These are phyloP conservation scores for Tipula confusa DNA, from an alignment of 2,888 invertebrate species.

Conservation along the genomic window DNA sequence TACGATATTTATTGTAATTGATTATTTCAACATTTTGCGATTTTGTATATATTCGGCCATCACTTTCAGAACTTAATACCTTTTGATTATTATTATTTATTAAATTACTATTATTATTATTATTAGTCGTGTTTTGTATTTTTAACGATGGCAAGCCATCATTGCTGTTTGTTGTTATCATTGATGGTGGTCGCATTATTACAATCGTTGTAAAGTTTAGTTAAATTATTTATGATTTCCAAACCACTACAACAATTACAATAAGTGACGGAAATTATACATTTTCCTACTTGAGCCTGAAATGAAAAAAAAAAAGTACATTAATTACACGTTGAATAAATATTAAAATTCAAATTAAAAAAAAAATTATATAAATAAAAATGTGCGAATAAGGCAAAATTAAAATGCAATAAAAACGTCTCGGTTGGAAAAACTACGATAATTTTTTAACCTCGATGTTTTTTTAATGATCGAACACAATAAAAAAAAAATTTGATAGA, in stretches of 20 bases:
- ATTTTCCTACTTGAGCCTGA: conserved; percentile 9
- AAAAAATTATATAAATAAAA: not conserved
- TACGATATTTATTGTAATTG: conserved; percentile 20
- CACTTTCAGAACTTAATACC: conserved; percentile 28
- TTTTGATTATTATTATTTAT: not conserved
- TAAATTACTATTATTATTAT: not conserved
- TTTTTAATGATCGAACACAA: not conserved
- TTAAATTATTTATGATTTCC: not conserved
- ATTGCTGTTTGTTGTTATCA: conserved; percentile 20
- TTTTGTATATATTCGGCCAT: conserved; percentile 21
- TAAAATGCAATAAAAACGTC: not conserved
- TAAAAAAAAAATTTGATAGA: not conserved
- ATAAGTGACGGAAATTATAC: not conserved
- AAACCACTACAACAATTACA: not conserved
- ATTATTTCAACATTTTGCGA: conserved; percentile 27
- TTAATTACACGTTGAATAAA: not conserved
- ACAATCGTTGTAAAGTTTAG: not conserved
- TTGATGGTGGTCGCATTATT: conserved; percentile 30
- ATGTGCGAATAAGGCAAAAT: not conserved
- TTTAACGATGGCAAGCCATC: conserved; percentile 28
- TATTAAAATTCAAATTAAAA: too few relatives aligned
- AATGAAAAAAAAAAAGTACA: not conserved
- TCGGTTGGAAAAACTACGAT: not conserved
- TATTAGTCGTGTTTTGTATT: not conserved
- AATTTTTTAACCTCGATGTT: conserved; percentile 3